phyloP scores from a whole-genome alignment of 1,140 invertebrate species.

The Drosophila lacteicornis region DNA sequence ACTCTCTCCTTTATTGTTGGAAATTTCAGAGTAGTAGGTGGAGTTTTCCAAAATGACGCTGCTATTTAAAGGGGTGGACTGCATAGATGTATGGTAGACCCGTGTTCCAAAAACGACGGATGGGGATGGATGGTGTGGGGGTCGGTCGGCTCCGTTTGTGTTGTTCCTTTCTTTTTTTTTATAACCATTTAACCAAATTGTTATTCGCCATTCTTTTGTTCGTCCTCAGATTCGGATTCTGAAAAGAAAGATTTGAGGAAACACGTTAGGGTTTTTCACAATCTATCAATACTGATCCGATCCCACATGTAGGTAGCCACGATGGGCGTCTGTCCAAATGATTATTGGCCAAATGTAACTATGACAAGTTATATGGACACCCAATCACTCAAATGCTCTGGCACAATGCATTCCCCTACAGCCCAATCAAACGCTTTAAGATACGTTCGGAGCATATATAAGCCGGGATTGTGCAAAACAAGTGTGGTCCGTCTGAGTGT shows the following conservation, averaged over 20 bases:
- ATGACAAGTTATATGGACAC: conserved; percentile 77
- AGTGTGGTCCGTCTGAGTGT: neutral
- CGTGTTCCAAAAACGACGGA: conserved; percentile 37
- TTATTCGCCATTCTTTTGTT: conserved; percentile 79
- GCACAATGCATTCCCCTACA: conserved; percentile 30
- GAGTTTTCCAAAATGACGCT: conserved; percentile 34
- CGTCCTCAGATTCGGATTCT: conserved; percentile 85
- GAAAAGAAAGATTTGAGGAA: conserved; percentile 19
- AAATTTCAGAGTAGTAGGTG: conserved; percentile 37
- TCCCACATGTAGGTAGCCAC: neutral
- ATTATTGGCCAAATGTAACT: conserved; percentile 77
- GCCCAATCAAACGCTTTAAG: neutral
- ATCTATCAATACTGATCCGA: neutral
- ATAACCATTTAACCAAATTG: conserved; percentile 31
- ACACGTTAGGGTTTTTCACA: neutral
- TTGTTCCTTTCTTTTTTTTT: conserved; percentile 19
- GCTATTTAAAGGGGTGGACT: conserved; percentile 25
- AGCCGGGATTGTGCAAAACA: conserved; percentile 14
- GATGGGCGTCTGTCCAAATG: conserved; percentile 34
- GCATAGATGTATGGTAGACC: conserved; percentile 30
- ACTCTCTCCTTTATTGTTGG: conserved; percentile 48
- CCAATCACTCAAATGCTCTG: conserved; percentile 75
- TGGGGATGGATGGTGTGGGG: conserved; percentile 31
- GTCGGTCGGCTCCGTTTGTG: conserved; percentile 42
- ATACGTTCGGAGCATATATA: neutral